phyloP scores from a whole-genome alignment of 2,113 vertebrate genomes.

The Ictalurus furcatus region DNA sequence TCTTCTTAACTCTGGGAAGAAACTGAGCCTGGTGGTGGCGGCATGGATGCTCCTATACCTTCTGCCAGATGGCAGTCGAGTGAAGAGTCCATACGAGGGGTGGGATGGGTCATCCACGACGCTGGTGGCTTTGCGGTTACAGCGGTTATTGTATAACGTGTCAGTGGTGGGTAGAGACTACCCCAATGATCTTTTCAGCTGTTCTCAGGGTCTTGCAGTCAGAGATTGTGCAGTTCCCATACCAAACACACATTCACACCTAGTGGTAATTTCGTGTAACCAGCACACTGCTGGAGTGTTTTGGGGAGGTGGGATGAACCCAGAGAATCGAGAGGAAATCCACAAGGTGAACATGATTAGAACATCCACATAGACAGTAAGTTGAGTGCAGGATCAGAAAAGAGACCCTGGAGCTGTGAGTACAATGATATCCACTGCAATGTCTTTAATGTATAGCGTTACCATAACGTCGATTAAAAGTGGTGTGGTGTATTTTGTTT shows the following conservation, averaged over 20 bases:
- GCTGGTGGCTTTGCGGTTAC: background rate
- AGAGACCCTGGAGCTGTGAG: background rate
- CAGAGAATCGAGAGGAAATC: background rate
- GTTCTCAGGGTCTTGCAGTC: background rate
- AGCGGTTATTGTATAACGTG: background rate
- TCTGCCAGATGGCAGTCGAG: background rate
- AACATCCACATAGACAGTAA: background rate
- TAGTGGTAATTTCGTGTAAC: background rate
- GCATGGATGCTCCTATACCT: background rate
- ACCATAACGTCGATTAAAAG: background rate
- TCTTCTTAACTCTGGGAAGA: background rate
- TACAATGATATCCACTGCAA: background rate
- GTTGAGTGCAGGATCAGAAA: background rate
- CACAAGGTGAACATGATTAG: background rate
- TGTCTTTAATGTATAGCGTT: background rate
- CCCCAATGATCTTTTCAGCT: background rate
- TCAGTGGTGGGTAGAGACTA: background rate
- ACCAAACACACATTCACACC: background rate
- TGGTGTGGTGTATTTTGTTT: background rate
- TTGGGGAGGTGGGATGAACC: background rate
- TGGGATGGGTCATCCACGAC: background rate
- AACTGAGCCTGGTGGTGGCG: background rate
- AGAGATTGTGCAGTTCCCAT: background rate
- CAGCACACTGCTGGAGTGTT: background rate
- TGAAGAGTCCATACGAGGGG: background rate